These are phyloP conservation scores for Harpagoxenus sublaevis DNA, from an alignment of 2,888 invertebrate species.

Conservation along the genomic window DNA sequence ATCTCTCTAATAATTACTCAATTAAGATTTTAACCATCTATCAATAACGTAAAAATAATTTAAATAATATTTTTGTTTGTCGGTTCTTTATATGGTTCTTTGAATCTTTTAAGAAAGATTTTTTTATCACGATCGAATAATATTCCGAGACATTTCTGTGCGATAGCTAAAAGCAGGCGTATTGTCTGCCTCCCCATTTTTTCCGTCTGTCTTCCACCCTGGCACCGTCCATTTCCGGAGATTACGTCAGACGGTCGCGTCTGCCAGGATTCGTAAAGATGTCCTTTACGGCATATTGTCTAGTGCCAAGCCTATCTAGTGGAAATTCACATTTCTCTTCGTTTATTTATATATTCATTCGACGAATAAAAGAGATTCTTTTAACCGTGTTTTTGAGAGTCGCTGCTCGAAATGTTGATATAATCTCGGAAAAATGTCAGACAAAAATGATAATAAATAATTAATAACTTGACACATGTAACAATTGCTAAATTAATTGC, in stretches of 20 bases:
- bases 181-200: slow-evolving; percentile 49
- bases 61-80: slow-evolving; percentile 12
- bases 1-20: background rate
- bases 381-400: background rate
- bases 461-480: background rate
- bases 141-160: slow-evolving; percentile 19
- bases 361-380: background rate
- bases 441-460: background rate
- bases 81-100: background rate
- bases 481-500: background rate
- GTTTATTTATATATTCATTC: slow-evolving; percentile 6
- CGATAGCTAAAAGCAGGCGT: slow-evolving; percentile 35
- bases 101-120: background rate
- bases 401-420: background rate
- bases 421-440: background rate
- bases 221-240: slow-evolving; percentile 64
- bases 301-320: slow-evolving; percentile 64
- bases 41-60: background rate
- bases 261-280: slow-evolving; percentile 73
- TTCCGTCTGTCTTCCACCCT: slow-evolving; percentile 43
- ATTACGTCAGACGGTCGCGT: slow-evolving; percentile 71
- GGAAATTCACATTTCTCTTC: slow-evolving; percentile 49
- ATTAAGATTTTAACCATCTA: background rate
- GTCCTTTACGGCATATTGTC: slow-evolving; percentile 55
- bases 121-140: slow-evolving; percentile 21